Percentiles rank a stretch among this genome's conserved stretches.
phyloP scores from a whole-genome alignment of 2,113 vertebrate genomes.

The Taxidea taxus region DNA sequence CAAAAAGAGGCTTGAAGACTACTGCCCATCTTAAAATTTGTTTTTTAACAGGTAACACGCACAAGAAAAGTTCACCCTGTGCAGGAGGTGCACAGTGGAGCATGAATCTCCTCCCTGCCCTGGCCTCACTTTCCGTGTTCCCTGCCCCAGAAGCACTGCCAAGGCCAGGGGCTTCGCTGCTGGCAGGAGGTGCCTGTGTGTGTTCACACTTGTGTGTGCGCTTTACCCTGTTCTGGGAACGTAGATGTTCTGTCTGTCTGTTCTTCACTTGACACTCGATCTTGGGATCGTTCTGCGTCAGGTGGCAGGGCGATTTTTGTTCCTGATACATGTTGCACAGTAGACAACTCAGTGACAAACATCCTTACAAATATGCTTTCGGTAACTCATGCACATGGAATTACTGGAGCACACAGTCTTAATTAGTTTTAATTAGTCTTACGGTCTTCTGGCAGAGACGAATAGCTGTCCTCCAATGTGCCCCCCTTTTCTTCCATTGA shows the following conservation, averaged over 20 bases:
- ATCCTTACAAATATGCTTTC: neutral
- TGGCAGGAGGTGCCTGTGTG: neutral
- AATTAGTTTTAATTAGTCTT: neutral
- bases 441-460: neutral
- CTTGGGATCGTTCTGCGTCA: neutral
- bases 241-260: neutral
- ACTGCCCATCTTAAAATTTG: neutral
- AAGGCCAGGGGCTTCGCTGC: neutral
- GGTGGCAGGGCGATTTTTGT: neutral
- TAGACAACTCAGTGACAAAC: neutral
- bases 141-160: neutral
- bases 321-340: neutral
- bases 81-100: neutral
- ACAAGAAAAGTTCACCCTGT: neutral
- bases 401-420: neutral
- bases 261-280: neutral
- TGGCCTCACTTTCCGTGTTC: neutral
- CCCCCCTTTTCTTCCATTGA: neutral
- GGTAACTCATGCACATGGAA: neutral
- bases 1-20: neutral
- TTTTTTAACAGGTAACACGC: neutral
- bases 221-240: neutral
- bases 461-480: neutral
- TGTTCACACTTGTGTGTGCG: rapidly evolving
- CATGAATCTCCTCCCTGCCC: neutral